Base-by-base conservation (phyloP, 1,140 invertebrate species). In the Hylaeus anthracinus region DNA sequence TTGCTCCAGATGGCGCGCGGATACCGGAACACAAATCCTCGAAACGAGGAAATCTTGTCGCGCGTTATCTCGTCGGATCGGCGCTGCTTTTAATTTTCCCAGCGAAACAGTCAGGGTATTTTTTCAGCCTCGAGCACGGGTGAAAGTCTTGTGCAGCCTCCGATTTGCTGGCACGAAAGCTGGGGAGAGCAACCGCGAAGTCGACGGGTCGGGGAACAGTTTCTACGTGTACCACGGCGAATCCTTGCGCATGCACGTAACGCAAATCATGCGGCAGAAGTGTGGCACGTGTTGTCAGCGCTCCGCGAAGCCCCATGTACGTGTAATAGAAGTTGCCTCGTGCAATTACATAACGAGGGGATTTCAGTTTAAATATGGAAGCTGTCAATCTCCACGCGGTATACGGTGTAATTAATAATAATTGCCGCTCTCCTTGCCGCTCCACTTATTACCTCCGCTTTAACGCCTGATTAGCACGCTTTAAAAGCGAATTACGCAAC, bases 121-220 rank as follows among this genome's bases (percentile, higher is more conserved):
- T 61, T 74, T 67, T n/a, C 6, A 1, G 0, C 8, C n/a, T 9
- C 10, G n/a, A 43, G 65, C 8, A 71, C 63, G 75, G 26, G 86
- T 88, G 88, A 89, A 89, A 89, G 88, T 89, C 76, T 78, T 64
- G 26, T 14, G 41, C 58, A 41, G 71, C 53, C 63, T 58, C 71
- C 71, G 39, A 66, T 79, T 79, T 56, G 48, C 67, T 10, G 51
- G 26, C 67, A 69, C 55, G 77, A 72, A 55, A 73, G 55, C 60
- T 48, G 79, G 81, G 72, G 72, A 80, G 84, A 81, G 74, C 67
- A 72, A 83, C 69, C 51, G 51, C 82, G 80, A 60, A 60, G 60
- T 45, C 14, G 1, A 55, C 48, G 51, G 67, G 48, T 45, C 55
- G 0, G 75, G 26, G 63, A 76, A 66, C 43, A 51, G 45, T 64